phyloP scores from a whole-genome alignment of 2,113 vertebrate genomes.

The Gasterosteus nipponicus region DNA sequence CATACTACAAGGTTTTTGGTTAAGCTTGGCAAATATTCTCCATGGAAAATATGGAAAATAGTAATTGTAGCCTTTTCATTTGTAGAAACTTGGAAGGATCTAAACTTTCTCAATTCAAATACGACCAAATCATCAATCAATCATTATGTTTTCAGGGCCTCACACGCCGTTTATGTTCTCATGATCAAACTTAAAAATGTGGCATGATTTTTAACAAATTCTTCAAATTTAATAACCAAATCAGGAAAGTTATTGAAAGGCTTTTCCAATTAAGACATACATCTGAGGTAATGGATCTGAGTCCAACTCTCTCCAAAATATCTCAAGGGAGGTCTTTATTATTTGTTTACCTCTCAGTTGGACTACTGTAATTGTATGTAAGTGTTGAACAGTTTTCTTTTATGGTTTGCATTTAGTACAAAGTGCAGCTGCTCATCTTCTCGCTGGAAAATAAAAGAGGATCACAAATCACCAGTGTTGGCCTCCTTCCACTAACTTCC shows the following conservation, averaged over 20 bases:
- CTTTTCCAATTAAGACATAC: background rate
- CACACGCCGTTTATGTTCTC: background rate
- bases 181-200: background rate
- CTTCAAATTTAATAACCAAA: background rate
- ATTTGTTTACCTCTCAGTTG: background rate
- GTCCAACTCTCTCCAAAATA: background rate
- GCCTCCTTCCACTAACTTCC: background rate
- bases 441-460: slow-evolving; percentile 1
- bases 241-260: background rate
- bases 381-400: background rate
- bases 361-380: background rate
- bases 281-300: background rate
- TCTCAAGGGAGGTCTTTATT: background rate
- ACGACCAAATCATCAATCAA: background rate
- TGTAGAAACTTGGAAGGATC: background rate
- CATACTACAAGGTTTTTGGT: too few species aligned
- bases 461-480: background rate
- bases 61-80: background rate
- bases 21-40: too few species aligned
- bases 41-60: too few species aligned
- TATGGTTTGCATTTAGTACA: background rate
- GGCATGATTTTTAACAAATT: background rate
- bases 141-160: background rate
- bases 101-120: background rate
- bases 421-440: background rate